Conservation (phyloP, 2,797 vertebrate genomes). For the Odontamblyopus lacepedii region DNA sequence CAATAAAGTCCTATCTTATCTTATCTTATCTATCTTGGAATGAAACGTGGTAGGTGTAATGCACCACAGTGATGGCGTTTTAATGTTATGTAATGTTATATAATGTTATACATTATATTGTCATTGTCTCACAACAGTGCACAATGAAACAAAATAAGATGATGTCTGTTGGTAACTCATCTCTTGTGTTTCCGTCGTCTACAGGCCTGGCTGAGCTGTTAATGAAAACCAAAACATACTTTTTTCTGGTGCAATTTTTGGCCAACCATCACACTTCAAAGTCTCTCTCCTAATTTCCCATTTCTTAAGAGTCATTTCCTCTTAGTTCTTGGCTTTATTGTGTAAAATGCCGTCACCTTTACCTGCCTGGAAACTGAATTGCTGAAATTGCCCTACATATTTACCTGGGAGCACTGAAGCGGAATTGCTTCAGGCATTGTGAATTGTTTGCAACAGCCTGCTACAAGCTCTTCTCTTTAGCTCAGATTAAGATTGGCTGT, state of each 20-base stretch:
- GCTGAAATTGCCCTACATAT: constrained; percentile 78
- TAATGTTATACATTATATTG: too few relatives aligned
- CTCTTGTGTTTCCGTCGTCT: neutral
- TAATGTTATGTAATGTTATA: too few relatives aligned
- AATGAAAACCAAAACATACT: constrained; percentile 66
- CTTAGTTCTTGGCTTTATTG: neutral
- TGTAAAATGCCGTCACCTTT: constrained; percentile 65
- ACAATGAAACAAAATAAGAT: too few relatives aligned
- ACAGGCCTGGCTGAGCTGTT: constrained; percentile 45
- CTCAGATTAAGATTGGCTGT: constrained; percentile 90
- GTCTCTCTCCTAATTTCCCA: neutral
- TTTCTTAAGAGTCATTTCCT: constrained; percentile 1
- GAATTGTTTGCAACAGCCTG: constrained; percentile 93
- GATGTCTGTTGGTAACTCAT: neutral
- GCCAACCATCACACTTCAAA: neutral
- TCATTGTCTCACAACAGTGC: neutral
- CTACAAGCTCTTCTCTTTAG: constrained; percentile 84
- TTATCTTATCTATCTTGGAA: too few relatives aligned
- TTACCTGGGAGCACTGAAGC: constrained; percentile 77
- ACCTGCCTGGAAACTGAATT: constrained; percentile 80
- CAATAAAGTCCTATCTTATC: too few relatives aligned
- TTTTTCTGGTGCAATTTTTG: neutral
- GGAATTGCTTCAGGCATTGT: constrained; percentile 86
- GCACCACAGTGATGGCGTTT: too few relatives aligned
- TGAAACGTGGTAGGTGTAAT: too few relatives aligned